These are phyloP conservation scores for Synanthedon tipuliformis DNA, from an alignment of 2,888 invertebrate species.

Conservation along the genomic window DNA sequence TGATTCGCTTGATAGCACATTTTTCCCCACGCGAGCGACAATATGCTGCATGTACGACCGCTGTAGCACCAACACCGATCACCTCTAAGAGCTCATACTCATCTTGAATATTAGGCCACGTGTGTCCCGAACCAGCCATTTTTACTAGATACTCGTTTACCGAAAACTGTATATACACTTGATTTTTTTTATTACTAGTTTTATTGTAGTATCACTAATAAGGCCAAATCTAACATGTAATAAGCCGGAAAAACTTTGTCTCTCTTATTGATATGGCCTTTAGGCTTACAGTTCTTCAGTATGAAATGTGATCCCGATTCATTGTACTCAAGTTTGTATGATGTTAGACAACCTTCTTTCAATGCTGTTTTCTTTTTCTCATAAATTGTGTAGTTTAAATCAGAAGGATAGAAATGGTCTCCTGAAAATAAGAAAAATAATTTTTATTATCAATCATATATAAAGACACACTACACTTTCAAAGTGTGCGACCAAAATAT, in stretches of 20 bases:
- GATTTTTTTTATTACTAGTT: constrained; percentile 39
- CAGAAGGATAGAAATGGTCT: constrained; percentile 54
- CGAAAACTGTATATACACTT: constrained; percentile 1
- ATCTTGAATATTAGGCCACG: constrained; percentile 94
- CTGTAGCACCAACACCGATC: constrained; percentile 96
- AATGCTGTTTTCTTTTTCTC: constrained; percentile 36
- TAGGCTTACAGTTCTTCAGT: constrained; percentile 35
- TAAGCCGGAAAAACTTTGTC: constrained; percentile 26
- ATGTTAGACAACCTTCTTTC: constrained; percentile 23
- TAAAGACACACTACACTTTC: not conserved
- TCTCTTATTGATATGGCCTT: constrained; percentile 51
- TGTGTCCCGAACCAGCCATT: constrained; percentile 48
- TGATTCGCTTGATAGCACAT: constrained; percentile 99
- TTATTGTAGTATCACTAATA: constrained; percentile 32
- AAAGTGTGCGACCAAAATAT: not conserved
- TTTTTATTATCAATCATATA: not conserved
- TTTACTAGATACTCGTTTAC: constrained; percentile 7
- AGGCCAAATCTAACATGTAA: constrained; percentile 19
- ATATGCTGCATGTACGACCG: constrained; percentile 95
- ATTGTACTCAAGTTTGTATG: constrained; percentile 40
- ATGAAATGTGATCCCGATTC: constrained; percentile 19
- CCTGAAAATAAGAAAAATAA: constrained; percentile 46
- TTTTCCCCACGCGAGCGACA: constrained; percentile 93
- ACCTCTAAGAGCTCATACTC: constrained; percentile 95
- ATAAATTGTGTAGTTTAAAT: constrained; percentile 35